Evolutionary conservation across 2,113 vertebrate genomes (phyloP).

Genomic region (Leptosomus discolor): DNA sequence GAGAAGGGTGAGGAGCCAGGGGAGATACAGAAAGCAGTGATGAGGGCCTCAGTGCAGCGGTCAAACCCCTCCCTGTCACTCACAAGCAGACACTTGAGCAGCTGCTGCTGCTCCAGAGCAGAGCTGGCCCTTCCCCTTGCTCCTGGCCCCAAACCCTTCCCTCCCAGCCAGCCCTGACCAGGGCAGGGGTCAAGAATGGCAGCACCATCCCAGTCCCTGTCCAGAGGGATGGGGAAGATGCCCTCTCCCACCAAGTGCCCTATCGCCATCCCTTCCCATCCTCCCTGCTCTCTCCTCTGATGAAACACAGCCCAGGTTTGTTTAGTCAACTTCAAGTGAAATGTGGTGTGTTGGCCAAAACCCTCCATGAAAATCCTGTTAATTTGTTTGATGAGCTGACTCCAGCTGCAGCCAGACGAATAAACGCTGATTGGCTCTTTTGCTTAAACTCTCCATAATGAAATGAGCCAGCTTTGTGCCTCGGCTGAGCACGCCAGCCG

Average conservation of each 20-base stretch:
- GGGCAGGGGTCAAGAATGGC: not conserved
- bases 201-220: not conserved
- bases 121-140: not conserved
- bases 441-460: not conserved
- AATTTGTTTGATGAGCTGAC: slow-evolving; percentile 61
- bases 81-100: not conserved
- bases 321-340: not conserved
- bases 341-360: not conserved
- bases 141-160: not conserved
- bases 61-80: rapidly evolving
- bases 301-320: slow-evolving; percentile 4
- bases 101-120: not conserved
- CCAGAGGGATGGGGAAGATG: not conserved
- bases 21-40: not conserved
- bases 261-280: not conserved
- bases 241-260: not conserved
- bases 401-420: slow-evolving; percentile 60
- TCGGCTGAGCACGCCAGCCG: not conserved
- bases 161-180: not conserved
- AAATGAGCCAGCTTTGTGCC: not conserved
- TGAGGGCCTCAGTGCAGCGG: not conserved
- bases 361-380: slow-evolving; percentile 39
- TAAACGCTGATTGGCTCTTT: slow-evolving; percentile 41
- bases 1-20: not conserved
- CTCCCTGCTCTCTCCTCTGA: not conserved